Conservation (phyloP, 1,140 invertebrate genomes). For the Sinella curviseta region DNA sequence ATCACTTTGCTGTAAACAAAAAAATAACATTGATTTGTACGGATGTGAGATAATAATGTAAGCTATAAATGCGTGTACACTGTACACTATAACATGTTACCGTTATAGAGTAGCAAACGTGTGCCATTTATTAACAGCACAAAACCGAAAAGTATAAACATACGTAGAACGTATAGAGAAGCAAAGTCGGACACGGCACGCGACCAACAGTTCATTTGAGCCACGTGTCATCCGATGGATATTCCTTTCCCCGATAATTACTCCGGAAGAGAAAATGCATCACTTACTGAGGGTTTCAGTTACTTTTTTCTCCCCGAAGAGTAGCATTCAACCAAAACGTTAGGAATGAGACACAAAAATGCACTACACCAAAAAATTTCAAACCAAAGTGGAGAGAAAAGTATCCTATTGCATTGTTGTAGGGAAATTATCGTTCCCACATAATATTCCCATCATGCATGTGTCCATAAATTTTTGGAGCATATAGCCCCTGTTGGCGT, state of each 20-base stretch:
- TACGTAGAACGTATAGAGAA: neutral
- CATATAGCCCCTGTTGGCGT: too few species aligned
- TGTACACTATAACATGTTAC: too few species aligned
- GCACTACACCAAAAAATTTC: neutral
- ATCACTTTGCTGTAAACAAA: too few species aligned
- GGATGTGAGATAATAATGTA: too few species aligned
- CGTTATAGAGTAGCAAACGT: neutral
- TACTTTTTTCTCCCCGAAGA: neutral
- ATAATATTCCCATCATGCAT: neutral
- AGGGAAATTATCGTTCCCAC: slow-evolving; percentile 15
- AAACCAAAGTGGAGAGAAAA: neutral
- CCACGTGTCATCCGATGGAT: slow-evolving; percentile 34
- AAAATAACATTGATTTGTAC: too few species aligned
- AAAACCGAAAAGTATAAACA: neutral
- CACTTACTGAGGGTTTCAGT: slow-evolving; percentile 20
- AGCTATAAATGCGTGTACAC: too few species aligned
- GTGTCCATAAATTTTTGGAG: too few species aligned
- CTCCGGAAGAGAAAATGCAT: slow-evolving; percentile 21
- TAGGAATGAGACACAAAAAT: neutral
- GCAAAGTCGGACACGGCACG: slow-evolving; percentile 29
- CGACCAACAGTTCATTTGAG: slow-evolving; percentile 42
- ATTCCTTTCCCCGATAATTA: slow-evolving; percentile 23
- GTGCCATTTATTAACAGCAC: neutral
- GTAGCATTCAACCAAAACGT: neutral
- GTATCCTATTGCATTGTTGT: slow-evolving; percentile 1